Evolutionary conservation across 2,888 invertebrate species (phyloP), one percentile per base, ranked within the genome.

Genomic region (Limnephilus auricula): DNA sequence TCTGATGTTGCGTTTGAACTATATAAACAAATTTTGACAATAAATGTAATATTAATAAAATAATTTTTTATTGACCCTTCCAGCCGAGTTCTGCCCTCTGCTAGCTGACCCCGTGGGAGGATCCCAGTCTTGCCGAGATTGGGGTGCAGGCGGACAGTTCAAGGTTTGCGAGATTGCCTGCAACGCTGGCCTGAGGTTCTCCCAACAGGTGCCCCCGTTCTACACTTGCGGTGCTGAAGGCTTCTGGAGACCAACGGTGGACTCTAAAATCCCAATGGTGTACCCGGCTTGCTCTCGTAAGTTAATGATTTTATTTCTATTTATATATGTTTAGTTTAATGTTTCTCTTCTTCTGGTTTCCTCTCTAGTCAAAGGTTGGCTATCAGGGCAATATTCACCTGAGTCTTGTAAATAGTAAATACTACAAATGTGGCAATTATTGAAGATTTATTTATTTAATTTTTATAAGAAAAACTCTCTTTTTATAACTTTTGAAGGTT

Each of bases 181-280:
- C 94, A 98, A 98, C 93, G 95, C 97, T 91, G 98, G 98, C n/a
- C 95, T 98, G 10, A 96, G 98, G 93, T 99, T 99, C 96, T 99
- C 99, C 0, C 98, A 98, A 94, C 97, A 97, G 91, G 98, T 99
- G n/a, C 99, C 99, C 0, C 98, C 98, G 93, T 99, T 99, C 96
- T 99, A 99, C 95, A 99, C 99, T 0, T 99, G 99, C 94, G 99
- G 99, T n/a, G 98, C 98, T 90, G 99, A 99, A 97, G 99, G 99
- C 80, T 98, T 99, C 95, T 99, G 99, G 99, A 96, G 99, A 93
- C 99, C 99, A 89, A 98, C 98, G 0, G 96, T 95, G 79, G 97
- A 98, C 94, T 98, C 98, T 13, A 96, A 96, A 86, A 95, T 98
- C 94, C 98, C 98, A 50, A 95, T 99, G 93, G 96, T 98, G n/a